Evolutionary conservation across 2,888 invertebrate genomes (phyloP).

Genomic region (Vandiemenella viatica): DNA sequence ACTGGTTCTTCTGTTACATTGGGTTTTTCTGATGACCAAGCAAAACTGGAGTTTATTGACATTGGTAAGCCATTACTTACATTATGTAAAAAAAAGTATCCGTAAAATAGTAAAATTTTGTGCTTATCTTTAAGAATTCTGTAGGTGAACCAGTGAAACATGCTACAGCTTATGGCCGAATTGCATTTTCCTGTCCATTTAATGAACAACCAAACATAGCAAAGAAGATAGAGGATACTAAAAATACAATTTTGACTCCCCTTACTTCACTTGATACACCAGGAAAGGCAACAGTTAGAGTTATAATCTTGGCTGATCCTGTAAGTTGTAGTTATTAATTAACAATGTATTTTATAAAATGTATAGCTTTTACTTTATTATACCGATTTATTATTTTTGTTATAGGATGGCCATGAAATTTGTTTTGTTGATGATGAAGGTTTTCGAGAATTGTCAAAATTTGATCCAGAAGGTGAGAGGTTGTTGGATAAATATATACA

Average conservation of each 20-base stretch:
- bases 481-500: constrained; percentile 60
- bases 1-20: constrained; percentile 44
- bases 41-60: constrained; percentile 59
- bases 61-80: constrained; percentile 47
- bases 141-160: constrained; percentile 54
- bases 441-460: constrained; percentile 70
- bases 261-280: constrained; percentile 89
- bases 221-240: constrained; percentile 49
- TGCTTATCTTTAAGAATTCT: no score
- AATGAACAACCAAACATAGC: constrained; percentile 63
- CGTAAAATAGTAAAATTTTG: no score
- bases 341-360: not conserved
- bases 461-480: constrained; percentile 70
- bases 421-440: constrained; percentile 97
- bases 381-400: constrained; percentile 18
- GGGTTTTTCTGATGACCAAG: constrained; percentile 57
- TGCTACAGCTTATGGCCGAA: constrained; percentile 84
- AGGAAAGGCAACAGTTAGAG: constrained; percentile 90
- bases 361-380: not conserved
- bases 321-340: constrained; percentile 33
- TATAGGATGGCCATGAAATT: constrained; percentile 85
- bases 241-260: constrained; percentile 70
- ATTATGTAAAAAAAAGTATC: no score
- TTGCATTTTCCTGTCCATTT: constrained; percentile 82
- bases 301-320: constrained; percentile 92